A percentile compares a stretch with the other conserved stretches of the same genome.
Evolutionary conservation across 2,113 vertebrate genomes (phyloP).

Genomic region (Delphinus delphis): DNA sequence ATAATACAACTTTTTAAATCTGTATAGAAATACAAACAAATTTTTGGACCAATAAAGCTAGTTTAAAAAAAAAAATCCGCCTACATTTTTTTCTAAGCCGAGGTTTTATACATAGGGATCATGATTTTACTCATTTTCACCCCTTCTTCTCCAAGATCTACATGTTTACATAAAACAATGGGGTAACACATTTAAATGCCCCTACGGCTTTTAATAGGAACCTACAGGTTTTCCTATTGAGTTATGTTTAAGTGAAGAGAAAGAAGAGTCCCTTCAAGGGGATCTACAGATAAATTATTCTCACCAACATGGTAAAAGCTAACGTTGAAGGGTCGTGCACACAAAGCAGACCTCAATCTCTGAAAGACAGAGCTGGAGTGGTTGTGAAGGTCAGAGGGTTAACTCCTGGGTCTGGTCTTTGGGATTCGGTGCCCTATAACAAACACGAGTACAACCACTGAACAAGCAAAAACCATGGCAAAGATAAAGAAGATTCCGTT

Average conservation of each 20-base stretch:
- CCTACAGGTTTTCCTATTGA: neutral
- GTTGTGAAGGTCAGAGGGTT: neutral
- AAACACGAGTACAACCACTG: neutral
- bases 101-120: neutral
- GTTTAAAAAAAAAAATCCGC: neutral
- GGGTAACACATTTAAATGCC: neutral
- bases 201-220: neutral
- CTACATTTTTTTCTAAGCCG: neutral
- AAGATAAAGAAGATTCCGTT: neutral
- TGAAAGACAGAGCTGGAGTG: neutral
- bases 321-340: neutral
- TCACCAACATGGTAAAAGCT: neutral
- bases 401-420: neutral
- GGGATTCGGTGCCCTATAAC: neutral
- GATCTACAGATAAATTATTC: neutral
- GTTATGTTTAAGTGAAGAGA: conserved; percentile 29
- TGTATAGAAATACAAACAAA: neutral
- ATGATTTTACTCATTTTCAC: neutral
- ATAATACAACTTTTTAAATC: neutral
- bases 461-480: neutral
- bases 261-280: neutral
- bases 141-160: neutral
- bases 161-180: conserved; percentile 7
- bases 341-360: neutral
- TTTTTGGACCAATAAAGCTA: neutral